Conservation (phyloP, 2,113 vertebrate genomes). For the Pelecanoides urinatrix region DNA sequence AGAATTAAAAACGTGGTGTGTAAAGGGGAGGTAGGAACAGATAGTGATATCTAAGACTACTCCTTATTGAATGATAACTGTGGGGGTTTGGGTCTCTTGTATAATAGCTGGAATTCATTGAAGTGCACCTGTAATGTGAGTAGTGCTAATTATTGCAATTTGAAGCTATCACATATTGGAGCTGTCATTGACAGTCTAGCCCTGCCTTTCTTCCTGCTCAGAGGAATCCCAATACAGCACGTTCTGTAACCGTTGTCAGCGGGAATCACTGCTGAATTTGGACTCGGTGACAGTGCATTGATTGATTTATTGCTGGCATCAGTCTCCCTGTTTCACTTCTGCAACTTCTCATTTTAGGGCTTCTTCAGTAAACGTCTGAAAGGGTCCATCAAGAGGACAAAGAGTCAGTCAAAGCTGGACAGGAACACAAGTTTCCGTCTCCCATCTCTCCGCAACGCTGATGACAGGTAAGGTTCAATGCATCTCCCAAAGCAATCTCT, state of each 20-base stretch:
- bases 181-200: not conserved
- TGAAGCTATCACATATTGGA: not conserved
- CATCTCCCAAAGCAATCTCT: not conserved
- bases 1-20: not conserved
- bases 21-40: not conserved
- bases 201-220: not conserved
- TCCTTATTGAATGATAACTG: not conserved
- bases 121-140: not conserved
- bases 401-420: conserved; percentile 96
- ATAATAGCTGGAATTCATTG: not conserved
- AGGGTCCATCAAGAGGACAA: conserved; percentile 96
- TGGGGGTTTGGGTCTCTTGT: not conserved
- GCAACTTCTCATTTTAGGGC: conserved; percentile 77
- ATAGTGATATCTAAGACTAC: not conserved
- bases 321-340: not conserved
- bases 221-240: not conserved
- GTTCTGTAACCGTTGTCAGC: not conserved
- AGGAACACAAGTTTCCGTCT: conserved; percentile 91
- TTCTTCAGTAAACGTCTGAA: conserved; percentile 98
- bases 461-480: conserved; percentile 82
- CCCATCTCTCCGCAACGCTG: conserved; percentile 80
- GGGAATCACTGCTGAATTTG: not conserved
- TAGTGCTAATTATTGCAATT: not conserved
- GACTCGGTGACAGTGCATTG: not conserved
- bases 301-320: not conserved